Conservation (phyloP, 2,797 vertebrate genomes). For the Gambelia wislizenii region DNA sequence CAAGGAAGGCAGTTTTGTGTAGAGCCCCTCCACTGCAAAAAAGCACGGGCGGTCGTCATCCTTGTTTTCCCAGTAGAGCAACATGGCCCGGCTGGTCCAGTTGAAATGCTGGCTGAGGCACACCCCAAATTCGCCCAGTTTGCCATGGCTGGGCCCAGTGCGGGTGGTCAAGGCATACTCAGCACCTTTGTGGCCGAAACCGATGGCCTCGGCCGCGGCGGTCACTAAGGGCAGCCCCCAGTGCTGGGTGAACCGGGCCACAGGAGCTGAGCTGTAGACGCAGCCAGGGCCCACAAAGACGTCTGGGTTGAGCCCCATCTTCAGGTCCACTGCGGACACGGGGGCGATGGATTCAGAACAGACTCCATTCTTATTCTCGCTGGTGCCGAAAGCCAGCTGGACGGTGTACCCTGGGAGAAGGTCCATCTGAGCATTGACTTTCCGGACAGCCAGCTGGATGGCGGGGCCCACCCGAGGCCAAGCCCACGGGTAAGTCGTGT, state of each 20-base stretch:
- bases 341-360: conserved; percentile 91
- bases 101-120: conserved; percentile 86
- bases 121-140: conserved; percentile 87
- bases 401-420: conserved; percentile 81
- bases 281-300: conserved; percentile 93
- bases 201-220: conserved; percentile 87
- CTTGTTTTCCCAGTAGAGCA: conserved; percentile 87
- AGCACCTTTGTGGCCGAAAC: conserved; percentile 77
- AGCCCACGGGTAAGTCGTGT: conserved; percentile 92
- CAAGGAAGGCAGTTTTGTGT: conserved; percentile 73
- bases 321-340: conserved; percentile 89
- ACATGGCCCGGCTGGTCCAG: conserved; percentile 84
- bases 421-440: conserved; percentile 76
- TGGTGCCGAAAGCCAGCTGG: conserved; percentile 82
- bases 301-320: conserved; percentile 82
- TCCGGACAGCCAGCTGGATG: conserved; percentile 79
- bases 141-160: conserved; percentile 89
- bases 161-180: conserved; percentile 87
- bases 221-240: conserved; percentile 93
- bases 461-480: conserved; percentile 92
- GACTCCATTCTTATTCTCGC: conserved; percentile 83
- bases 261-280: conserved; percentile 88
- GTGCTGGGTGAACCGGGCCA: conserved; percentile 88
- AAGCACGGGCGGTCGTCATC: conserved; percentile 86
- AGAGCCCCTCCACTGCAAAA: conserved; percentile 90